Conservation (phyloP, 2,888 invertebrate genomes). For the Orgyia antiqua region DNA sequence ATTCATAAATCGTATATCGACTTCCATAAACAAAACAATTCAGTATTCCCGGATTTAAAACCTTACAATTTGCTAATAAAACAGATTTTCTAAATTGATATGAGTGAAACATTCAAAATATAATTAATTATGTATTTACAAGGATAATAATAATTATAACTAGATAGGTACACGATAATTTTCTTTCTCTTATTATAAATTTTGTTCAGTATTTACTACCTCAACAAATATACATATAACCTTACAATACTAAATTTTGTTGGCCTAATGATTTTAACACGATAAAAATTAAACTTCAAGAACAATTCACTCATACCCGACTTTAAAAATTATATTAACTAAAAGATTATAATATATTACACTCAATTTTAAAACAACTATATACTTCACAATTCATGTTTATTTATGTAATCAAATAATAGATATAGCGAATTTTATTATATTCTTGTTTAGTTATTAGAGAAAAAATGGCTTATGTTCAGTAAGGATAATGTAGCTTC, state of each 20-base stretch:
- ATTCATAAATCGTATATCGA: slow-evolving; percentile 67
- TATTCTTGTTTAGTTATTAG: too few relatives aligned
- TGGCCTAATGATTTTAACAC: slow-evolving; percentile 40
- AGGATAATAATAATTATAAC: slow-evolving; percentile 51
- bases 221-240: slow-evolving; percentile 47
- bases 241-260: slow-evolving; percentile 44
- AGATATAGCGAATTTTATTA: too few relatives aligned
- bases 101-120: slow-evolving; percentile 74
- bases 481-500: too few relatives aligned
- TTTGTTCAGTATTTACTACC: slow-evolving; percentile 38
- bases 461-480: too few relatives aligned
- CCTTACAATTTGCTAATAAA: slow-evolving; percentile 68
- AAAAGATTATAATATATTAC: slow-evolving; percentile 16
- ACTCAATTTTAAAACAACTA: slow-evolving; percentile 24
- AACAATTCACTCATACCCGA: slow-evolving; percentile 35
- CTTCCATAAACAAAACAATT: slow-evolving; percentile 66
- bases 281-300: slow-evolving; percentile 17
- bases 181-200: slow-evolving; percentile 34
- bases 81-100: slow-evolving; percentile 71
- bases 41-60: slow-evolving; percentile 59
- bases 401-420: not conserved
- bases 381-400: slow-evolving; percentile 22
- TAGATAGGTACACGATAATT: slow-evolving; percentile 52
- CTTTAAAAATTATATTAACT: slow-evolving; percentile 21
- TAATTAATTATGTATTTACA: slow-evolving; percentile 67